Evolutionary conservation across 2,113 vertebrate species (phyloP), one percentile per base, ranked within the genome.

Genomic region (Cyprinodon brontotheroides): DNA sequence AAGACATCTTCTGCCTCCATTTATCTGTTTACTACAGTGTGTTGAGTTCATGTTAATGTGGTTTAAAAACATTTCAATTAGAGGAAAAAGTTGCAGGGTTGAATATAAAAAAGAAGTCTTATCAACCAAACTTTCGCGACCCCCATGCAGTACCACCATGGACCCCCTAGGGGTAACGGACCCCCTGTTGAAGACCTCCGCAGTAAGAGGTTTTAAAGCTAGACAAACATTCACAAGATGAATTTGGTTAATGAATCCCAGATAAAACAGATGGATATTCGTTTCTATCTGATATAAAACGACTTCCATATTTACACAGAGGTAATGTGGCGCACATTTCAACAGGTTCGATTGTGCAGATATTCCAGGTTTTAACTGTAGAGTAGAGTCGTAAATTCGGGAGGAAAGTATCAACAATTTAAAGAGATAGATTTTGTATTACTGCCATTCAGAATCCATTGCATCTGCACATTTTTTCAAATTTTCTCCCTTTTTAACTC

Each of bases 401-500:
- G 20, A 22, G 22, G 22, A n/a, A 65, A 43, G n/a, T 38, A 13
- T 11, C 40, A 65, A 65, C n/a, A 3, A 4, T 43, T 43, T 11
- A 64, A 17, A 40, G 15, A n/a, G 13, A 10, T 43, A 11, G 2
- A 13, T 41, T 12, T n/a, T 36, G 57, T 57, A 13, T 79, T 87
- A 62, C 87, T 59, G 85, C 74, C 78, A 76, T 82, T 86, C 68
- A 4, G 88, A 81, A 89, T 76, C 61, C 82, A 83, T 89, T 82
- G 82, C 78, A 87, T 72, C 74, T 80, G 66, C 90, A 87, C 87
- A 85, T 67, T 69, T 77, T 29, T 83, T 80, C 71, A 74, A 72
- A 80, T 57, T 64, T 91, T 90, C 89, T 88, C 91, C 89, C 91
- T 72, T 86, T 86, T 89, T 59, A 65, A 76, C 71, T 7, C 76